Percentiles rank a stretch among this genome's conserved stretches.
These are phyloP conservation scores for Bathybates hornii DNA, from an alignment of 2,113 vertebrate species.

Conservation along the genomic window DNA sequence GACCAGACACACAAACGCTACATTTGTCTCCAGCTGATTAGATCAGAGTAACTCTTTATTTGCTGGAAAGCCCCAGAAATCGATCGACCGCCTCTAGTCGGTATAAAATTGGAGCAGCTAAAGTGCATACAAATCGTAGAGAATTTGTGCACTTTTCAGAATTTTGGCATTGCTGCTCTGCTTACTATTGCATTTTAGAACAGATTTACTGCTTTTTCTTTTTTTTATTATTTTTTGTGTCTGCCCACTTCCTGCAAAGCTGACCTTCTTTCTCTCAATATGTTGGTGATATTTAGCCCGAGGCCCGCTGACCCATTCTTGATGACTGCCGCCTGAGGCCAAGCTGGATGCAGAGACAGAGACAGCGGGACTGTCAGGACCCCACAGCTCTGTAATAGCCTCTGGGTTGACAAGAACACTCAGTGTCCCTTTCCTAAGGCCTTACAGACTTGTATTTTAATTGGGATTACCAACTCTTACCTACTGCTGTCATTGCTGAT, in stretches of 20 bases:
- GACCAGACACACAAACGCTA: neutral
- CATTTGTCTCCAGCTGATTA: neutral
- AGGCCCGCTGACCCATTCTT: neutral
- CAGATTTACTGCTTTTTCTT: neutral
- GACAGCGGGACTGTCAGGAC: neutral
- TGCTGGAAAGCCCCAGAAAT: neutral
- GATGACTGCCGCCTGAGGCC: neutral
- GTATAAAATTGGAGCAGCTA: neutral
- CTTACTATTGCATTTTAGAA: neutral
- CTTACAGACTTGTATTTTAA: neutral
- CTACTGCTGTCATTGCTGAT: neutral
- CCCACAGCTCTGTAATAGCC: neutral
- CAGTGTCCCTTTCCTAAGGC: neutral
- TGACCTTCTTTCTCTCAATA: constrained; percentile 12
- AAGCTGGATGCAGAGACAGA: neutral
- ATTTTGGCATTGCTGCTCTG: neutral
- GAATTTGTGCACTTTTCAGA: neutral
- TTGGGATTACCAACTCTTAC: neutral
- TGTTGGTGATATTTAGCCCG: neutral
- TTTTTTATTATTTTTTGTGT: neutral
- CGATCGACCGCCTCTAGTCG: neutral
- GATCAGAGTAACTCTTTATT: neutral
- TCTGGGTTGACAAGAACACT: neutral
- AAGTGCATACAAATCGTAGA: neutral
- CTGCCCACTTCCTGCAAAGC: neutral